Evolutionary conservation across 2,797 vertebrate genomes (phyloP), one percentile per base, ranked within the genome.

Genomic region (Gephyroberyx darwinii): DNA sequence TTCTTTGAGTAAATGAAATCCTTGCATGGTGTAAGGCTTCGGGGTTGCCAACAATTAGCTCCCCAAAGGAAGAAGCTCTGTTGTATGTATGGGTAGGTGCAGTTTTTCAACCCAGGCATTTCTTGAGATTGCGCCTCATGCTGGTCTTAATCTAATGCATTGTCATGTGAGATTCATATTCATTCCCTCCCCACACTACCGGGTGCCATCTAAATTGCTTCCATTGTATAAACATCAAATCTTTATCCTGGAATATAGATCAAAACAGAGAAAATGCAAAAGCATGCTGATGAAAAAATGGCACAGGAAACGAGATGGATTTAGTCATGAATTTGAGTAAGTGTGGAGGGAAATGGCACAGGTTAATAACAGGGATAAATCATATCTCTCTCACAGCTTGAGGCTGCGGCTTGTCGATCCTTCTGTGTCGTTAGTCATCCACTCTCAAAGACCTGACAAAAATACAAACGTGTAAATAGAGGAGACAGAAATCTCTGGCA

Each of bases 321-420:
- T 90, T 75, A 82, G 79, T 60, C 69, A 57, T 80, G 80, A 88
- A 90, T 91, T 73, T 84, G 77, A 91, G 90, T 86, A 81, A 84
- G 84, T 81, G 79, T 67, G 71, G 22, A 83, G 78, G 82, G 67
- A 84, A 89, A 86, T 69, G 80, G 82, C 86, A 85, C 82, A 84
- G 85, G 89, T 89, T 91, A 93, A 91, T 89, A 88, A 90, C 81
- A 67, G 77, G 87, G 83, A 89, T 90, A 89, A 89, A 91, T 92
- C 90, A 84, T 77, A 82, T 87, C 74, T 81, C 75, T 79, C 84
- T 81, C 78, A 50, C 78, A 75, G 78, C 81, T 90, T 78, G 78
- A 86, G 84, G 86, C 83, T 77, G 82, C 43, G 69, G 74, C 85
- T 86, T 85, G 87, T 89, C 76, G 78, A 86, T 90, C 84, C 75